Base-by-base conservation (phyloP, 2,797 vertebrate genomes). In the Perodicticus potto region DNA sequence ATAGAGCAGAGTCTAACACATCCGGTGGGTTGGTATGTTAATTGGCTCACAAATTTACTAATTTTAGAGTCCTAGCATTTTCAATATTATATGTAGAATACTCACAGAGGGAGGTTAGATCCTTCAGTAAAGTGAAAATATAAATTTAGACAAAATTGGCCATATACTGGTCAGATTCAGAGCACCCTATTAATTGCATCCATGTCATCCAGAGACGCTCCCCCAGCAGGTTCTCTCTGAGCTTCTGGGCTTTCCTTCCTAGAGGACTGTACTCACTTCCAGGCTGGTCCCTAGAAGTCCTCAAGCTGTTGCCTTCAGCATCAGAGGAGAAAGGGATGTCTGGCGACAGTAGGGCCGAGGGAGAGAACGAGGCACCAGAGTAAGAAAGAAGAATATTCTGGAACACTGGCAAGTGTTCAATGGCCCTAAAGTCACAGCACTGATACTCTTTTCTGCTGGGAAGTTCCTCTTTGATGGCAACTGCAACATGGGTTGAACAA, bases 81-180 rank as follows among this genome's bases (percentile, higher is more conserved):
- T 83, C 40, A 57, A 91, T 88, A 86, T 87, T 82, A 81, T n/a
- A 63, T 27, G 32, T 40, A 16, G n/a, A 93, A 45, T 65, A 81
- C 7, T 77, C 17, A 40, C 3, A 37, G 59, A 70, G 53, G 77
- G 73, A 85, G 40, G 11, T 29, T 76, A 76, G 17, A 5, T 73
- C 61, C 74, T 87, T 92, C 14, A 29, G 40, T 40, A 61, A 91
- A 86, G 74, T 85, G 53, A n/a, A 93, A 96, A 77, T 22, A 17
- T 1, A 74, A 87, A 43, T 87, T 13, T 12, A 77, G 23, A n/a
- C 53, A 86, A 78, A 91, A 86, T 45, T 55, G 70, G 80, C 72
- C 53, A 45, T 70, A 12, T 23, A 2, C 5, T 34, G 49, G 23
- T 74, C 63, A 82, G 7, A 27, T 61, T 82, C 23, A 70, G 16